These are phyloP conservation scores for Octomys mimax DNA, from an alignment of 2,797 vertebrate species.

Conservation along the genomic window DNA sequence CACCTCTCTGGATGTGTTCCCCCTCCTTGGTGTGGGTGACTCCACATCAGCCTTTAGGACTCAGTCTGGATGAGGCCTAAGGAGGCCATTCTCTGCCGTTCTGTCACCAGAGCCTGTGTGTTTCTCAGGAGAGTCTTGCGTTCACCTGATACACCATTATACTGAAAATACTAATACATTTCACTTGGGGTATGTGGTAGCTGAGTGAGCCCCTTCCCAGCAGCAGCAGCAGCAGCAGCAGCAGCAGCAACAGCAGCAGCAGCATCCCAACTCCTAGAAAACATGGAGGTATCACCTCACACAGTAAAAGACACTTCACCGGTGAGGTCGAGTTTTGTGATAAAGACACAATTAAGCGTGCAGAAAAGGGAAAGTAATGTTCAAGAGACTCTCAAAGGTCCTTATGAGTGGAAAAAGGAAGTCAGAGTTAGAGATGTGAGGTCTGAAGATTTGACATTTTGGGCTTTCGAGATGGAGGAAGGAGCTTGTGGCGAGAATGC, in stretches of 20 bases:
- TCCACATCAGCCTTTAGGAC: neutral
- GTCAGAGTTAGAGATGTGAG: neutral
- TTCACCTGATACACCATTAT: neutral
- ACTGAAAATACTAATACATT: neutral
- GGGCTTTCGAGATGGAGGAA: neutral
- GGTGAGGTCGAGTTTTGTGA: neutral
- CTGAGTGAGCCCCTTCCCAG: neutral
- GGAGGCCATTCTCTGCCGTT: neutral
- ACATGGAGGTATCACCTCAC: no score
- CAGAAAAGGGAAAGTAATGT: neutral
- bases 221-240: neutral
- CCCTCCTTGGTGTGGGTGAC: neutral
- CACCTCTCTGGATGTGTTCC: neutral
- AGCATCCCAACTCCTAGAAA: neutral
- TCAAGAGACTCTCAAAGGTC: neutral
- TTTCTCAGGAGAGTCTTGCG: neutral
- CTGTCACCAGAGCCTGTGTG: neutral
- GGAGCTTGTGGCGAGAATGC: neutral
- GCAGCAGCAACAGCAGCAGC: neutral
- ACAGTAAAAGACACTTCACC: neutral
- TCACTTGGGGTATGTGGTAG: neutral
- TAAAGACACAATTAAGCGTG: neutral
- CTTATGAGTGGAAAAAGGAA: neutral
- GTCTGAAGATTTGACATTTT: neutral
- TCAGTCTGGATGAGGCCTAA: neutral